phyloP scores from a whole-genome alignment of 2,797 vertebrate species.

The Spea hammondii region DNA sequence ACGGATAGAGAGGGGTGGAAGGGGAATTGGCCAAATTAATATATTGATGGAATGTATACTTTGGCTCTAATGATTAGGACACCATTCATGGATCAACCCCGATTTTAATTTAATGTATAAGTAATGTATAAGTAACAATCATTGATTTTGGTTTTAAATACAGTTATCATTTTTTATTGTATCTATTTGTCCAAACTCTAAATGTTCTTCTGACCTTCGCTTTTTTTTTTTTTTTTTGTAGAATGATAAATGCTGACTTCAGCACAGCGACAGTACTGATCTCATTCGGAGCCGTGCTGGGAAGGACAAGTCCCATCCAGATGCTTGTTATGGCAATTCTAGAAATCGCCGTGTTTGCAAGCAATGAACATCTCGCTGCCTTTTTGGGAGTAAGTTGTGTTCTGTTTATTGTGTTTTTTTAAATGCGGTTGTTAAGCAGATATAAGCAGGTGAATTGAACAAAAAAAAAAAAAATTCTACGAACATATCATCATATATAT shows the following conservation, averaged over 20 bases:
- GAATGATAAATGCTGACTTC: constrained; percentile 96
- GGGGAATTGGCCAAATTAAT: no score
- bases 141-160: no score
- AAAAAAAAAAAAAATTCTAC: no score
- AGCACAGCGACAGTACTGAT: constrained; percentile 92
- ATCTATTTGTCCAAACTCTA: no score
- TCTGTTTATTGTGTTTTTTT: background rate
- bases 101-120: no score
- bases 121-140: no score
- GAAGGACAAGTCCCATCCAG: constrained; percentile 92
- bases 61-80: no score
- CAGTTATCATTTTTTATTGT: no score
- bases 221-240: constrained; percentile 59
- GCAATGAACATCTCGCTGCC: constrained; percentile 81
- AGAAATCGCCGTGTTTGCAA: constrained; percentile 84
- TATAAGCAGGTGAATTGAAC: background rate
- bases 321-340: constrained; percentile 89
- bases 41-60: no score
- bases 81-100: no score
- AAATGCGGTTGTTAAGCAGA: background rate
- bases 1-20: no score
- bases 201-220: no score
- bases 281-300: constrained; percentile 93
- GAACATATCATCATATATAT: background rate
- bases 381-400: constrained; percentile 65